Evolutionary conservation across 2,888 invertebrate species (phyloP).

Genomic region (Ischnura elegans): DNA sequence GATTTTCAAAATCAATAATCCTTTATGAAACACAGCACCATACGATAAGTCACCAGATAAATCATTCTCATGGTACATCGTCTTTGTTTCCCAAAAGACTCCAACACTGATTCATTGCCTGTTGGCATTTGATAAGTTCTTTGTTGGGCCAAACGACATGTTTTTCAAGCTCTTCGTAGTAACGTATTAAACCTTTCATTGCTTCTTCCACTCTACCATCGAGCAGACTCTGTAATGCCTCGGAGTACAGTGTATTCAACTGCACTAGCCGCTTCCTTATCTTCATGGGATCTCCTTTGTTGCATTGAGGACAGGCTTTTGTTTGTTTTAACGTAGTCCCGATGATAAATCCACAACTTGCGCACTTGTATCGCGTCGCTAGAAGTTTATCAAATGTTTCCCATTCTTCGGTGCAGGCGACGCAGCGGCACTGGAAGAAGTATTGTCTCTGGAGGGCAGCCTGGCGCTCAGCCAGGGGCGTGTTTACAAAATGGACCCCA

Average conservation of each 20-base stretch:
- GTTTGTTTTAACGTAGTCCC: conserved; percentile 1
- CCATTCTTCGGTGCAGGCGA: conserved; percentile 77
- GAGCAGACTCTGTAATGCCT: conserved; percentile 52
- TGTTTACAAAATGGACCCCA: conserved; percentile 77
- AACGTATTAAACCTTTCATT: neutral
- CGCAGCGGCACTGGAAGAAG: conserved; percentile 77
- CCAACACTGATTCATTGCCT: conserved; percentile 65
- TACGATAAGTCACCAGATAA: no score
- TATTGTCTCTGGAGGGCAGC: conserved; percentile 76
- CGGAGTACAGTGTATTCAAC: conserved; percentile 18
- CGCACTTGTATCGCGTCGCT: conserved; percentile 40
- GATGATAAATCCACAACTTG: conserved; percentile 11
- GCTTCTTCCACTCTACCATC: conserved; percentile 29
- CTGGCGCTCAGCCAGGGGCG: conserved; percentile 74
- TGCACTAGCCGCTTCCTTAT: conserved; percentile 13
- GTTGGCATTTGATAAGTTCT: conserved; percentile 57
- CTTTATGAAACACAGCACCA: no score
- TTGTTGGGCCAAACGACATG: conserved; percentile 37
- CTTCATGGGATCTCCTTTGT: conserved; percentile 35
- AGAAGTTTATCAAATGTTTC: conserved; percentile 69
- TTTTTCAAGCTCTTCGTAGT: conserved; percentile 36
- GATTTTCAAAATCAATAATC: no score
- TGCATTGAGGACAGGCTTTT: conserved; percentile 2
- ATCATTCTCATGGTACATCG: neutral
- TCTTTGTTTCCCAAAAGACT: conserved; percentile 64